These are phyloP conservation scores for Monochamus alternatus DNA, from an alignment of 2,888 invertebrate genomes.

Conservation along the genomic window DNA sequence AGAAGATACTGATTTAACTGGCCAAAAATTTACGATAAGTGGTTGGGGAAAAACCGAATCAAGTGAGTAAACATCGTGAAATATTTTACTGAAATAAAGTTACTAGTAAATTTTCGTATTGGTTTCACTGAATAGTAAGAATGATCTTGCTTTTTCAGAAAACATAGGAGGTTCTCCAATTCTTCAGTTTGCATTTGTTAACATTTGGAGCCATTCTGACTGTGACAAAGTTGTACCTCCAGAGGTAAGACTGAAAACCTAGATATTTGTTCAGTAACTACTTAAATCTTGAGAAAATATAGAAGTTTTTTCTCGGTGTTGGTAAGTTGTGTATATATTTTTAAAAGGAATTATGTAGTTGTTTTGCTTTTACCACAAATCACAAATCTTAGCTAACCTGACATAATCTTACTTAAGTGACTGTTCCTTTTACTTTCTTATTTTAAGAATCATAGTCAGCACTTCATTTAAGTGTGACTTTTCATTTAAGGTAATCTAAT, in stretches of 20 bases:
- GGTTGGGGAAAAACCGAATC: conserved; percentile 83
- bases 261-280: too few species aligned
- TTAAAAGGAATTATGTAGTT: too few species aligned
- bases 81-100: background rate
- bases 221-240: conserved; percentile 61
- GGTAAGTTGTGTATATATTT: too few species aligned
- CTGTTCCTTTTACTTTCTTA: too few species aligned
- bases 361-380: too few species aligned
- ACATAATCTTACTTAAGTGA: too few species aligned
- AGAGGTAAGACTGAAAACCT: conserved; percentile 50
- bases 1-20: conserved; percentile 45
- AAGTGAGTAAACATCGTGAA: conserved; percentile 65
- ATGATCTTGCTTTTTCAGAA: conserved; percentile 50
- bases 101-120: background rate
- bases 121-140: background rate
- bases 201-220: conserved; percentile 57
- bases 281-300: too few species aligned
- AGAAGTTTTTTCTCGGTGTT: too few species aligned
- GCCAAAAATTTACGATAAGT: conserved; percentile 75
- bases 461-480: too few species aligned
- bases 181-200: conserved; percentile 61
- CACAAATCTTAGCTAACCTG: too few species aligned
- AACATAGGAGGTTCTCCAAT: conserved; percentile 59
- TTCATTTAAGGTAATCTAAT: too few species aligned
- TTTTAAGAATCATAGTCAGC: too few species aligned